Conservation (phyloP, 2,888 invertebrate genomes). For the Caenorhabditis sp. region DNA sequence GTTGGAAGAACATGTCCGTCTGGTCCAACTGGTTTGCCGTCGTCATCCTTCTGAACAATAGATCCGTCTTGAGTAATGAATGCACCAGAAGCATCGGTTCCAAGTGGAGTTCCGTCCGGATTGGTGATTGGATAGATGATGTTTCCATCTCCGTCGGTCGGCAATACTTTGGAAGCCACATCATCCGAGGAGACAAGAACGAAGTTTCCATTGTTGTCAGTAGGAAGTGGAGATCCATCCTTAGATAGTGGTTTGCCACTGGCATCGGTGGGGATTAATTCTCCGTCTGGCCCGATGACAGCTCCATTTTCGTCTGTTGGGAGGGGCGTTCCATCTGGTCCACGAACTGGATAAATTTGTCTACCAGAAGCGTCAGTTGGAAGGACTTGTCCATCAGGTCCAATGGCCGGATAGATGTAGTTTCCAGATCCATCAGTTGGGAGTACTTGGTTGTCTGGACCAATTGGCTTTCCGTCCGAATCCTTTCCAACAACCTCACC, state of each 20-base stretch:
- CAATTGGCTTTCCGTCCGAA: conserved; percentile 66
- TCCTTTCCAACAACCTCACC: conserved; percentile 49
- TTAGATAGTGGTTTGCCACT: conserved; percentile 57
- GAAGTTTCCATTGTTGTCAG: conserved; percentile 53
- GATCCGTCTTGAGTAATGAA: conserved; percentile 52
- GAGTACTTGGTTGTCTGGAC: conserved; percentile 20
- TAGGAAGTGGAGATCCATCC: conserved; percentile 66
- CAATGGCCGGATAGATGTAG: conserved; percentile 66
- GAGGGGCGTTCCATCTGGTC: conserved; percentile 68
- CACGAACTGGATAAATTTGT: conserved; percentile 30
- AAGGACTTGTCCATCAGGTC: conserved; percentile 43
- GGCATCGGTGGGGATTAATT: conserved; percentile 66
- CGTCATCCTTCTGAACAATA: conserved; percentile 28
- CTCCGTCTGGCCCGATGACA: conserved; percentile 64
- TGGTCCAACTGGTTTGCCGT: conserved; percentile 57
- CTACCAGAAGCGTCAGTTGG: conserved; percentile 43
- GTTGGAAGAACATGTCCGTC: conserved; percentile 63
- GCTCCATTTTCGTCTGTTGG: conserved; percentile 55
- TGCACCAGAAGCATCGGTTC: conserved; percentile 65
- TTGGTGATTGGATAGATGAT: conserved; percentile 56
- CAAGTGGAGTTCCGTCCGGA: conserved; percentile 61
- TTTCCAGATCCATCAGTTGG: conserved; percentile 48
- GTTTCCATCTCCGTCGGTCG: conserved; percentile 54
- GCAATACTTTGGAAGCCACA: conserved; percentile 31
- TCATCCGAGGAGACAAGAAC: conserved; percentile 8